Evolutionary conservation across 1,140 invertebrate genomes (phyloP), one percentile per base, ranked within the genome.

Genomic region (Patella vulgata): DNA sequence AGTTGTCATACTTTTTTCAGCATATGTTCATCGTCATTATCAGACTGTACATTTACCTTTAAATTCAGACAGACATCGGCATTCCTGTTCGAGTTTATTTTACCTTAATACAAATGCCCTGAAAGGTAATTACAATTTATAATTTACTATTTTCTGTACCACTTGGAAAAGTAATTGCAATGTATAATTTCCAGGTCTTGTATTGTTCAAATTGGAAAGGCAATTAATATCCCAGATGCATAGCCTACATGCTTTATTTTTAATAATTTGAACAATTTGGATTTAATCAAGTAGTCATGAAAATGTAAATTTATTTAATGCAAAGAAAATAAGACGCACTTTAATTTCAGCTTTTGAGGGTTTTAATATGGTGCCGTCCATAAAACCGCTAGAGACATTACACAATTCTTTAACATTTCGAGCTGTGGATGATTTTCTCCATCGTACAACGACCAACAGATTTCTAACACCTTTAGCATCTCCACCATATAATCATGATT

Each of bases 351-450:
- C 77, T 19, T 71, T 82, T 63, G 82, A 81, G 52, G 78, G 79
- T 39, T 83, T 79, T 59, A 76, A 66, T 52, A 77, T 94, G 70
- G 95, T 97, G 46, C 96, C 96, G 39, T 91, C 93, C 0, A 95
- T 98, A 68, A 89, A 95, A 48, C 95, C 96, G 0, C 80, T 98
- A 75, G 96, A 98, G 85, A 98, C 96, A 3, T 85, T 98, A 33
- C 96, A 98, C 85, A 98, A 98, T 85, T 93, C 95, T 30, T 84
- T 98, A 62, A 97, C 95, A 28, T 86, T 97, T 66, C 89, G 90
- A 39, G 93, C 98, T 80, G 83, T 98, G 67, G 95, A 97, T 79
- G 85, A 85, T 4, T 98, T 97, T 81, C 84, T 98, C 70, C 68
- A 63, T 21, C 61, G 68, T 27, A 70, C 81, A n/a, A 81, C 76